Base-by-base conservation (phyloP, 2,113 vertebrate species). In the Vimba vimba region DNA sequence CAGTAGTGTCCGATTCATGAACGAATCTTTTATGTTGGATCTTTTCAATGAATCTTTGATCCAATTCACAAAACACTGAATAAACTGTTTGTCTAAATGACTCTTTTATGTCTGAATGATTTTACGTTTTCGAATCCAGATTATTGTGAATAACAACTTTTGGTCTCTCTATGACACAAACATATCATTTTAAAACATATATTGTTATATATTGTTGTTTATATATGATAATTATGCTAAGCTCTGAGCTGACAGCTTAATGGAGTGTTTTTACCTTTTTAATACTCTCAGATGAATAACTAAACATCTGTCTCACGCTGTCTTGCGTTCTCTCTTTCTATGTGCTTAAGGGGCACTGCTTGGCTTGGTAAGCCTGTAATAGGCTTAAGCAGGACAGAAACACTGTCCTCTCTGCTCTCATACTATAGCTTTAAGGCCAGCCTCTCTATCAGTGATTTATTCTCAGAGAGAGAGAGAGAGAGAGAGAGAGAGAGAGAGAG, bases 361-460 rank as follows among this genome's bases (percentile, higher is more conserved):
- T 90, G 91, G 88, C 73, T 83, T 74, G 82, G 85, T 90, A 91
- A 92, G 84, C 90, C 86, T 84, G 86, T 90, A 91, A 92, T 90
- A 90, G 88, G 91, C 89, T 92, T 91, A 88, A 87, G 83, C 33
- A 39, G 57, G 71, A 79, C 85, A 73, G 88, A 80, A 79, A 74
- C 84, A 43, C 71, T 23, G 75, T 50, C 55, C 79, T 62, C 68
- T 47, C 87, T 64, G 87, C 75, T 77, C 74, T 60, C 33, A 39
- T 78, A 43, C 57, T 30, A 10, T 43, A n/a, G 78, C 64, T 86
- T 86, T 83, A 83, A 47, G 85, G 57, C 74, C 84, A 50, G 9
- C 55, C 36, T 74, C n/a, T 82, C 52, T 60, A n/a, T 50, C 74
- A 33, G 66, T 79, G 87, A 86, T 88, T 88, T 86, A 88, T 60